phyloP scores from a whole-genome alignment of 2,888 invertebrate species.

The Archips xylosteana region DNA sequence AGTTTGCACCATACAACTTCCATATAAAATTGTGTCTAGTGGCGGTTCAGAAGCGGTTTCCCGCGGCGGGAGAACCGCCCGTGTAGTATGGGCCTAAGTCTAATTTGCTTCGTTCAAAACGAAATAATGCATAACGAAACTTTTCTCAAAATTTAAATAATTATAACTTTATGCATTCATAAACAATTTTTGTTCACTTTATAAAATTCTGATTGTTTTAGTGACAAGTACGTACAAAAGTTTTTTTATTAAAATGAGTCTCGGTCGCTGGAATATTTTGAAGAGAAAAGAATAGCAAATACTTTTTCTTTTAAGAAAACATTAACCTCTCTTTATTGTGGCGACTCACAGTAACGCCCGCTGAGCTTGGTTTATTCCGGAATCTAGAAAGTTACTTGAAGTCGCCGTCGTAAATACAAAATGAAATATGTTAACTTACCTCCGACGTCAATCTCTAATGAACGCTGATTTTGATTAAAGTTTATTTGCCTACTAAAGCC shows the following conservation, averaged over 20 bases:
- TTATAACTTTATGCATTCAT: too few species aligned
- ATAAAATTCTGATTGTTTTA: not conserved
- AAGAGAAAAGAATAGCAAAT: not conserved
- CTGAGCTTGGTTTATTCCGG: constrained; percentile 1
- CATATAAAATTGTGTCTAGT: too few species aligned
- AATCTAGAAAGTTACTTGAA: not conserved
- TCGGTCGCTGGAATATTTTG: not conserved
- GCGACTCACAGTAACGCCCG: not conserved
- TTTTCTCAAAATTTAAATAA: too few species aligned
- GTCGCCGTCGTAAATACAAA: not conserved
- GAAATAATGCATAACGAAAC: too few species aligned
- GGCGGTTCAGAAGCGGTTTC: too few species aligned
- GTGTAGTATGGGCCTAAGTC: too few species aligned
- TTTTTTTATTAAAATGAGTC: constrained; percentile 1
- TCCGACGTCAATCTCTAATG: not conserved
- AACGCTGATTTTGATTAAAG: not conserved
- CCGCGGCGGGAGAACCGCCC: too few species aligned
- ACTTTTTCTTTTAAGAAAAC: not conserved
- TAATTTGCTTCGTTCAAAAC: too few species aligned
- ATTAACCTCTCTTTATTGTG: constrained; percentile 6
- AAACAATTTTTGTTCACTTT: too few species aligned
- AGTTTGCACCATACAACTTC: too few species aligned
- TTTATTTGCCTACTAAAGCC: not conserved
- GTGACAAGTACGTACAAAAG: not conserved
- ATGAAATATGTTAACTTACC: not conserved